Percentiles rank a stretch among this genome's conserved stretches.
Evolutionary conservation across 2,797 vertebrate genomes (phyloP).

Genomic region (Coreius guichenoti): DNA sequence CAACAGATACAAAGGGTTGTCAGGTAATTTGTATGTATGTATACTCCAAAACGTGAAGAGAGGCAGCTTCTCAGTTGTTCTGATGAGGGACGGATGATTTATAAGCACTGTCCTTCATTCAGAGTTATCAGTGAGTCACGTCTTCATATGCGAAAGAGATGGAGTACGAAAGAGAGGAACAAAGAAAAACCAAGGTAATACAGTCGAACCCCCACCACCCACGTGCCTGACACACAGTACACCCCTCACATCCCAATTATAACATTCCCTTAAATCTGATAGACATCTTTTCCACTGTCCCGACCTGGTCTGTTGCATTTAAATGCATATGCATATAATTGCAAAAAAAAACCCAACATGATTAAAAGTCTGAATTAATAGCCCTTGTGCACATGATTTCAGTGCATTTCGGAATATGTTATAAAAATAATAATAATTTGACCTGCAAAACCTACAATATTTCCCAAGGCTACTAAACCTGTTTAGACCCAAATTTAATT

Average conservation of each 20-base stretch:
- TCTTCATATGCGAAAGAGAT: conserved; percentile 50
- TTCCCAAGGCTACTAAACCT: conserved; percentile 26
- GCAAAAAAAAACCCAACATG: no score
- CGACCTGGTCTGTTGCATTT: background rate
- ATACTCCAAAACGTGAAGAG: conserved; percentile 40
- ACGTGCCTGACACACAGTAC: conserved; percentile 3
- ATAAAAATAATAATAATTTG: background rate
- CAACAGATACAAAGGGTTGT: conserved; percentile 14
- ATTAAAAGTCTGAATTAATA: background rate
- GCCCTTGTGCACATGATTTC: background rate
- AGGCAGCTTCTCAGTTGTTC: conserved; percentile 59
- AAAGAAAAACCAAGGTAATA: conserved; percentile 34
- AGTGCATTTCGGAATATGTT: background rate
- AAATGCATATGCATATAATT: background rate
- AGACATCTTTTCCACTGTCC: background rate
- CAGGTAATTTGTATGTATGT: conserved; percentile 1
- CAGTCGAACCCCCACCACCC: background rate
- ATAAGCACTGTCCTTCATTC: conserved; percentile 75
- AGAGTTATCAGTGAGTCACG: conserved; percentile 73
- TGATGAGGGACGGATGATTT: conserved; percentile 65
- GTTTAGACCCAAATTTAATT: background rate
- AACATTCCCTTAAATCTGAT: background rate
- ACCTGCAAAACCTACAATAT: background rate
- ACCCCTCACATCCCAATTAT: background rate
- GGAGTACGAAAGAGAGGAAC: conserved; percentile 16